Percentiles rank a stretch among this genome's conserved stretches.
Evolutionary conservation across 2,888 invertebrate species (phyloP).

Genomic region (Pammene fasciana): DNA sequence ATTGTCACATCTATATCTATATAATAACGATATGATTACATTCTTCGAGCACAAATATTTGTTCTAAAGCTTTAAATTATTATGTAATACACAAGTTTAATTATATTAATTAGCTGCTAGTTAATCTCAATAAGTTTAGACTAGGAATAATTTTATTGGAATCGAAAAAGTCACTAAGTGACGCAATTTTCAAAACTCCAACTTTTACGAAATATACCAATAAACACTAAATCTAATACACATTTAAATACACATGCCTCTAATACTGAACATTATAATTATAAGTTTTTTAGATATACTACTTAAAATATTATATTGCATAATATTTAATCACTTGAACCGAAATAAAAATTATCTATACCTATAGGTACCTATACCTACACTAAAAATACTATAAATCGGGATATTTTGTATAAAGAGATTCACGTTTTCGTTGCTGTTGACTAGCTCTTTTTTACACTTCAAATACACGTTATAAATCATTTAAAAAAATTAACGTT

Average conservation of each 20-base stretch:
- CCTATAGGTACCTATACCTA: too few relatives aligned
- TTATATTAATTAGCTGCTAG: neutral
- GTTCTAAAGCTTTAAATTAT: neutral
- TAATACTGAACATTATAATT: neutral
- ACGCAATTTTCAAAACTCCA: neutral
- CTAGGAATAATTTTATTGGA: neutral
- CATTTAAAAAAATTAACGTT: too few relatives aligned
- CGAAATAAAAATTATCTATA: neutral
- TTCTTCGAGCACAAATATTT: constrained; percentile 3
- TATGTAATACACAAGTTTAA: neutral
- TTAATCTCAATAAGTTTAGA: neutral
- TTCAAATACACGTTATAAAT: too few relatives aligned
- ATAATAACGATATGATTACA: constrained; percentile 10
- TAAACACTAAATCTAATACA: neutral
- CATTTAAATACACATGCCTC: neutral
- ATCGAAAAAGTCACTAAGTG: neutral
- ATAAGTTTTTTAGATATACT: neutral
- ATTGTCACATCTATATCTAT: neutral
- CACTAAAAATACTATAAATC: too few relatives aligned
- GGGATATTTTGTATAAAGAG: too few relatives aligned
- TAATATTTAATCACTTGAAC: neutral
- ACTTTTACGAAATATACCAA: neutral
- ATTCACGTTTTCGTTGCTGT: too few relatives aligned
- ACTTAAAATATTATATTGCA: neutral
- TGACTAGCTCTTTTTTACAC: too few relatives aligned